phyloP scores from a whole-genome alignment of 2,797 vertebrate species.

The Leucoraja ocellata region DNA sequence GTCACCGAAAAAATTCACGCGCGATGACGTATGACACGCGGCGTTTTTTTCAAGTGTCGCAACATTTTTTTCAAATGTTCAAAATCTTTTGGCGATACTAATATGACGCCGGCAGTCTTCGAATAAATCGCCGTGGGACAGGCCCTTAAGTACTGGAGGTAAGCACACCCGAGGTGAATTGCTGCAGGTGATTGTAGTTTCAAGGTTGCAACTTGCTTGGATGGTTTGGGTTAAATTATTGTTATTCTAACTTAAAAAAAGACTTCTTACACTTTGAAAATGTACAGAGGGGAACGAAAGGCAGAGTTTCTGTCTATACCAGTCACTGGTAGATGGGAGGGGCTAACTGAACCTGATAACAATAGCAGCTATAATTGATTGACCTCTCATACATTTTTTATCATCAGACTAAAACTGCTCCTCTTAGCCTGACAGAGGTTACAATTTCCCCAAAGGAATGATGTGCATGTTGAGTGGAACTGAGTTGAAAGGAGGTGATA shows the following conservation, averaged over 20 bases:
- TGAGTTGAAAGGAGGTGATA: not conserved
- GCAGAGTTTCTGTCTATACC: not conserved
- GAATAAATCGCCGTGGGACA: too few species aligned
- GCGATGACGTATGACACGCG: too few species aligned
- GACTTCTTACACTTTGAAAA: not conserved
- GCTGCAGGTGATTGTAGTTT: not conserved
- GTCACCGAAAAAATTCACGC: too few species aligned
- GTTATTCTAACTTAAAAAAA: not conserved
- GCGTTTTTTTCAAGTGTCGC: too few species aligned
- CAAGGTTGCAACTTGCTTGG: too few species aligned
- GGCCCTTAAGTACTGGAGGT: not conserved
- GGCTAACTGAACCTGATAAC: not conserved
- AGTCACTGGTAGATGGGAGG: not conserved
- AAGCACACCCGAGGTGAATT: not conserved
- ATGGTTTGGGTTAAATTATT: not conserved
- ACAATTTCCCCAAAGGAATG: not conserved
- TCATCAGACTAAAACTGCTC: not conserved
- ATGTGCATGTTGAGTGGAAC: not conserved
- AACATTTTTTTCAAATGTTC: too few species aligned
- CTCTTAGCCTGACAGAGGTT: too few species aligned
- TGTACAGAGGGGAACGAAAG: not conserved
- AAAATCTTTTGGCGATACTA: too few species aligned
- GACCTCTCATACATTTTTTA: not conserved
- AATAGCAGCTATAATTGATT: not conserved
- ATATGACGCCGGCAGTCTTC: too few species aligned